These are phyloP conservation scores for Notospermus geniculatus DNA, from an alignment of 1,140 invertebrate genomes.

Conservation along the genomic window DNA sequence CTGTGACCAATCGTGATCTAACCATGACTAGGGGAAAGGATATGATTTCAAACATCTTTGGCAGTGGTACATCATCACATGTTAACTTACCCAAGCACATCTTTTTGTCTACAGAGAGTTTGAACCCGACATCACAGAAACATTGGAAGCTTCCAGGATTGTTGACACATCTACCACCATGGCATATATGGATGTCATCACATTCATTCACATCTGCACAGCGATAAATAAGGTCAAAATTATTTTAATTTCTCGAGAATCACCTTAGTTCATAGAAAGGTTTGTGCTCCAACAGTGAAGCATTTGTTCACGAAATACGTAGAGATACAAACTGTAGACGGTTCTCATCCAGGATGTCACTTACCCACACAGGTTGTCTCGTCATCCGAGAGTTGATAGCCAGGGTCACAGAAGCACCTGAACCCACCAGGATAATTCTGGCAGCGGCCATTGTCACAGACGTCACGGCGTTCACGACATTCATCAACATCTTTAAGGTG, in stretches of 20 bases:
- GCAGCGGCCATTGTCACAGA: slow-evolving; percentile 72
- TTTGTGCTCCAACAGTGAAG: too few relatives aligned
- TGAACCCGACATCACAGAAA: slow-evolving; percentile 54
- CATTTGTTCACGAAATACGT: too few relatives aligned
- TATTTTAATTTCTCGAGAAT: too few relatives aligned
- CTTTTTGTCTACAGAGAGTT: slow-evolving; percentile 44
- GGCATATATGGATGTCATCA: slow-evolving; percentile 71
- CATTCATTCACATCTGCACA: slow-evolving; percentile 80
- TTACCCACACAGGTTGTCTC: slow-evolving; percentile 41
- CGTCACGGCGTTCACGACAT: slow-evolving; percentile 67
- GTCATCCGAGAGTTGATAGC: slow-evolving; percentile 67
- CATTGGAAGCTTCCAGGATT: slow-evolving; percentile 59
- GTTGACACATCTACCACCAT: slow-evolving; percentile 64
- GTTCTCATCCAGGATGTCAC: too few relatives aligned
- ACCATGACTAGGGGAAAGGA: too few relatives aligned
- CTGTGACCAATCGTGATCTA: too few relatives aligned
- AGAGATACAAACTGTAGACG: too few relatives aligned
- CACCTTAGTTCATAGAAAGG: too few relatives aligned
- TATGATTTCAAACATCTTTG: too few relatives aligned
- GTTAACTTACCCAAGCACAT: slow-evolving; percentile 41
- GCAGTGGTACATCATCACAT: too few relatives aligned
- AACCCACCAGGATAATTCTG: slow-evolving; percentile 83
- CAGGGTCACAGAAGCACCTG: slow-evolving; percentile 77
- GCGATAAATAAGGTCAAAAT: not conserved
- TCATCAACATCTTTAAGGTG: slow-evolving; percentile 65